Base-by-base conservation (phyloP, 2,797 vertebrate species). In the Aplochiton taeniatus region DNA sequence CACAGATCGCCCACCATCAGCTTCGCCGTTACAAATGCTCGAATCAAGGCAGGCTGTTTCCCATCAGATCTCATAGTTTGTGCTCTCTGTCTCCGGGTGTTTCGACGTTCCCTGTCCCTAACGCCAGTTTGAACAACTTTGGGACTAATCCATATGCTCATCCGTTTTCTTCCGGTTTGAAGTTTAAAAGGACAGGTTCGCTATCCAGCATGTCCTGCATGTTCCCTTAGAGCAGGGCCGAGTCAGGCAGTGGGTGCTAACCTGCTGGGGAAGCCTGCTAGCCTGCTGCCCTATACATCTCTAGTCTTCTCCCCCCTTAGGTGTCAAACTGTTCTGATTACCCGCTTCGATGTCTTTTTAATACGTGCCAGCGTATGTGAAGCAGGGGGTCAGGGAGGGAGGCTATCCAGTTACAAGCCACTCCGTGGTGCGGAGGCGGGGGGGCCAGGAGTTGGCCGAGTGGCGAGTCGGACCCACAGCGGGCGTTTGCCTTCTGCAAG, bases 41-140 rank as follows among this genome's bases (percentile, higher is more conserved):
- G 61, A 73, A 83, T 88, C 81, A 76, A 68, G 67, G 65, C 75
- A 85, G 80, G 81, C 85, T 89, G 87, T 78, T 89, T 86, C 73
- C 84, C 74, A 84, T 90, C 86, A 83, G 73, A 85, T 74, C 69
- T 57, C 65, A 71, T 79, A 77, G 83, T 70, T 76, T 85, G 77
- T 69, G 72, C 68, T 81, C 83, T 77, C 50, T 4, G 62, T 31
- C 77, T 72, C 69, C 81, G 77, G 73, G 73, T 46, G 69, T 17
- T 52, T 58, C 50, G 17, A 20, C 70, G 68, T 68, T 65, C 56
- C 53, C 68, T 72, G 66, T 69, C 73, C 60, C 80, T 65, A 43
- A 42, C 47, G 46, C 16, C 68, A 65, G 61, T 65, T 69, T 44
- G 63, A 74, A 59, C 48, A 56, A 50, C 43, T 63, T 20, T n/a